Evolutionary conservation across 2,888 invertebrate genomes (phyloP).

Genomic region (Pammene aurita): DNA sequence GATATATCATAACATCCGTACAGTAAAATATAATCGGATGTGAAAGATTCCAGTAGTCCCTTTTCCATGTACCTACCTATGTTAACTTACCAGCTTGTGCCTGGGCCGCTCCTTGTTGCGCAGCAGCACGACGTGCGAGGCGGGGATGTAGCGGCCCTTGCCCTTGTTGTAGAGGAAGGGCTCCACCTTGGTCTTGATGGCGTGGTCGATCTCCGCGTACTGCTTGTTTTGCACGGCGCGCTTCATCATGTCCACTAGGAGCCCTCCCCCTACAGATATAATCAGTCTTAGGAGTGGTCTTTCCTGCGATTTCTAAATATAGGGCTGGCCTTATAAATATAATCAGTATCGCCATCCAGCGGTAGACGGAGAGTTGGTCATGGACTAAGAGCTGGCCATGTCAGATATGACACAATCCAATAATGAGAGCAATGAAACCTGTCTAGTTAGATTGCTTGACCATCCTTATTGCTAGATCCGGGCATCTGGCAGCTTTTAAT

Average conservation of each 20-base stretch:
- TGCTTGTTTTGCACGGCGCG: conserved; percentile 94
- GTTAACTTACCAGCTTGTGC: conserved; percentile 86
- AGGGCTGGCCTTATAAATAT: neutral
- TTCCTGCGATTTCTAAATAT: neutral
- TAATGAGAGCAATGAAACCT: too few relatives aligned
- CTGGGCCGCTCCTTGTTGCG: conserved; percentile 93
- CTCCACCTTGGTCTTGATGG: conserved; percentile 94
- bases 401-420: too few relatives aligned
- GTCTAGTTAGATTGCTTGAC: too few relatives aligned
- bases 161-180: conserved; percentile 97
- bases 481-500: too few relatives aligned
- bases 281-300: neutral
- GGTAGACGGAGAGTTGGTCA: too few relatives aligned
- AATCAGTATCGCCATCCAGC: too few relatives aligned
- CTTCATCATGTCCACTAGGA: conserved; percentile 97
- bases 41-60: too few relatives aligned
- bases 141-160: conserved; percentile 94
- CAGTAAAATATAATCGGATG: too few relatives aligned
- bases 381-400: too few relatives aligned
- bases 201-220: conserved; percentile 95
- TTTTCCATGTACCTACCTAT: too few relatives aligned
- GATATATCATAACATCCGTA: too few relatives aligned
- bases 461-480: too few relatives aligned
- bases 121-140: conserved; percentile 93
- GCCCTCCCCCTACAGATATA: conserved; percentile 88